phyloP scores from a whole-genome alignment of 1,140 invertebrate species.

The Bombyx mori region ASM3026992v2 NC_085118.1:5901501-5902000 shows the following conservation, averaged over 20 bases:
- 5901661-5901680: too few relatives aligned
- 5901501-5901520: too few relatives aligned
- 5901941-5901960: conserved; percentile 45
- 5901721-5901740: conserved; percentile 50
- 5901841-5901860: conserved; percentile 27
- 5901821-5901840: conserved; percentile 26
- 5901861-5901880: conserved; percentile 47
- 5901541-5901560: too few relatives aligned
- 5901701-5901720: conserved; percentile 29
- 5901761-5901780: conserved; percentile 63
- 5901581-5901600: too few relatives aligned
- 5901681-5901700: conserved; percentile 34
- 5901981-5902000: conserved; percentile 38
- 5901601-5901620: too few relatives aligned
- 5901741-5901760: conserved; percentile 29
- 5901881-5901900: conserved; percentile 32
- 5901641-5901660: too few relatives aligned
- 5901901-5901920: conserved; percentile 30
- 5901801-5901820: conserved; percentile 56
- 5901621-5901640: too few relatives aligned
- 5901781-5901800: conserved; percentile 60
- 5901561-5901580: too few relatives aligned
- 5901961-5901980: conserved; percentile 19
- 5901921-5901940: conserved; percentile 35
- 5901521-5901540: too few relatives aligned